These are phyloP conservation scores for Hydrozoanthus tunicans DNA, from an alignment of 64 coral and sea anemone genomes.

Conservation along the genomic window DNA sequence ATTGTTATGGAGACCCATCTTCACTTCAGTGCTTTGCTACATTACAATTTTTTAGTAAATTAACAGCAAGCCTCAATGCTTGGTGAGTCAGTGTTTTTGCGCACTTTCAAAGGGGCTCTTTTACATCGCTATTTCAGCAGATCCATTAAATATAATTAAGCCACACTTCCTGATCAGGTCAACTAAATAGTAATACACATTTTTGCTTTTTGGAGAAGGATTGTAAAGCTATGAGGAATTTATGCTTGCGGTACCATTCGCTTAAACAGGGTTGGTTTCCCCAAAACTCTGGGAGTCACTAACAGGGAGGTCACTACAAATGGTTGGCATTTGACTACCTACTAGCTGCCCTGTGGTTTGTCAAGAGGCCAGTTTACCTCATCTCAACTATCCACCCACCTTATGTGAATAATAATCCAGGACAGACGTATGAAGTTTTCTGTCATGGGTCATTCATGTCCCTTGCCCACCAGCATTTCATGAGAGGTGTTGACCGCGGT, in stretches of 20 bases:
- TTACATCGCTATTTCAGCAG: conserved; percentile 19
- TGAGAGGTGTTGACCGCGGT: neutral
- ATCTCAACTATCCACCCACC: too few relatives aligned
- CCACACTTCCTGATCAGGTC: conserved; percentile 17
- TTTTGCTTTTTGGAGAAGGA: conserved; percentile 18
- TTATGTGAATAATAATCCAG: too few relatives aligned
- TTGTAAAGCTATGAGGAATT: conserved; percentile 3
- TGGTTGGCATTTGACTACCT: neutral
- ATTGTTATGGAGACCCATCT: conserved; percentile 12
- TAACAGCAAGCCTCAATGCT: conserved; percentile 20
- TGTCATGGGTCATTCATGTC: too few relatives aligned
- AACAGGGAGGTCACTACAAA: too few relatives aligned
- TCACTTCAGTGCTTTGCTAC: conserved; percentile 17
- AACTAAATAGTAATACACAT: conserved; percentile 16
- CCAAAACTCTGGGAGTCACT: too few relatives aligned
- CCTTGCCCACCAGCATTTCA: too few relatives aligned
- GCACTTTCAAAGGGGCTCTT: conserved; percentile 8
- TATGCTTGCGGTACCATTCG: too few relatives aligned
- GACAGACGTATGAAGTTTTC: too few relatives aligned
- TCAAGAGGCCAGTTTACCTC: neutral
- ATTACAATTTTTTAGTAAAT: conserved; percentile 20
- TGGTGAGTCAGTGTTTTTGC: conserved; percentile 17
- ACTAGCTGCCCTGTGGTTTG: neutral
- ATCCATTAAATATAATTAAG: conserved; percentile 18
- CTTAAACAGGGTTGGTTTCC: too few relatives aligned